A percentile compares a stretch with the other conserved stretches of the same genome.
Conservation (phyloP, 2,797 vertebrate species). For the Leptoclinus maculatus region DNA sequence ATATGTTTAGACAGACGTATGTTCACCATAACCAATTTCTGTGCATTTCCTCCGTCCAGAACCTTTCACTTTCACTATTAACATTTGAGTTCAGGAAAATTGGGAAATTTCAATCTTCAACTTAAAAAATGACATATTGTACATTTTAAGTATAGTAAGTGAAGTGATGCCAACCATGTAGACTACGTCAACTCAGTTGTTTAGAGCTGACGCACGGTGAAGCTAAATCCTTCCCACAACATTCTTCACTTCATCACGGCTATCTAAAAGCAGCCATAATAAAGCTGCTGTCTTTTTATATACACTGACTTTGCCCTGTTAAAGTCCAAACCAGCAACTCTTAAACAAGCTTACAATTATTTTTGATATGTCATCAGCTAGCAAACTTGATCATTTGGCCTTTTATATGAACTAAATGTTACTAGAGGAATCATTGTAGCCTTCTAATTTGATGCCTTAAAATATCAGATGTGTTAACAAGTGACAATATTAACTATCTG, state of each 20-base stretch:
- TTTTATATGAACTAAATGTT: slow-evolving; percentile 7
- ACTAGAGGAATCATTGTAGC: background rate
- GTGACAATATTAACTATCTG: background rate
- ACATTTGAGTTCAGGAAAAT: slow-evolving; percentile 21
- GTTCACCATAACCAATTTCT: background rate
- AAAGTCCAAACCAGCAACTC: background rate
- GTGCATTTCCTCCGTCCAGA: slow-evolving; percentile 36
- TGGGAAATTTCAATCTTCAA: background rate
- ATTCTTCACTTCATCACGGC: slow-evolving; percentile 20
- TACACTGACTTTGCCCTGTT: background rate
- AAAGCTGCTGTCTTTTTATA: slow-evolving; percentile 8
- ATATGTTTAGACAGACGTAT: background rate
- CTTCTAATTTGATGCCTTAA: slow-evolving; percentile 4
- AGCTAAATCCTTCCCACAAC: background rate
- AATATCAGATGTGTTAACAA: slow-evolving; percentile 18
- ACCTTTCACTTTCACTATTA: slow-evolving; percentile 57
- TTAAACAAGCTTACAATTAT: background rate
- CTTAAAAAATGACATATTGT: background rate
- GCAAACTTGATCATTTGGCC: slow-evolving; percentile 1
- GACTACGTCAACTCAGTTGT: slow-evolving; percentile 10
- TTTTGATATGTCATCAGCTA: background rate
- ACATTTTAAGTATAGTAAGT: background rate
- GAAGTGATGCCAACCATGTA: background rate
- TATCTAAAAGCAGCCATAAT: slow-evolving; percentile 15
- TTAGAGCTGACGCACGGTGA: slow-evolving; percentile 14